Evolutionary conservation across 2,888 invertebrate species (phyloP).

Genomic region (Ferdinandea cuprea): DNA sequence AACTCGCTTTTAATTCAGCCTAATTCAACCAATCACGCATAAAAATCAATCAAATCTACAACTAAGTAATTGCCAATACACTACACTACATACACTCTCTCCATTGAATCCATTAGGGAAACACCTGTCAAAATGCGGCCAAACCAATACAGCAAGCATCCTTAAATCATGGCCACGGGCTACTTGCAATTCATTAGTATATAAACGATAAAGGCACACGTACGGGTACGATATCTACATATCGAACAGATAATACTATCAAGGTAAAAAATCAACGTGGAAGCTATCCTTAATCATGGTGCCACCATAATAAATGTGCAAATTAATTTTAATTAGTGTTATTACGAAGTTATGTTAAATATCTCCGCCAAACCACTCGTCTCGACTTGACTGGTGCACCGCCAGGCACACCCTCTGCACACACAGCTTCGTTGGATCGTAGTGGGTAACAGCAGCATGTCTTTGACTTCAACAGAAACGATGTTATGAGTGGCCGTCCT

Average conservation of each 20-base stretch:
- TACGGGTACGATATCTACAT: neutral
- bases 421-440: neutral
- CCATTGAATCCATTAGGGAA: conserved; percentile 30
- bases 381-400: conserved; percentile 5
- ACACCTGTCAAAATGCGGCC: conserved; percentile 42
- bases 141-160: conserved; percentile 27
- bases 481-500: conserved; percentile 11
- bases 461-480: conserved; percentile 48
- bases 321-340: conserved; percentile 69
- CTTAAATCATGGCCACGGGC: conserved; percentile 41
- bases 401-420: conserved; percentile 7
- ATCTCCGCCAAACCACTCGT: conserved; percentile 11
- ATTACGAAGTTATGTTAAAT: conserved; percentile 61
- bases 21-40: conserved; percentile 20
- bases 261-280: conserved; percentile 23
- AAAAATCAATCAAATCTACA: conserved; percentile 40
- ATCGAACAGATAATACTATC: conserved; percentile 21
- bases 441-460: neutral
- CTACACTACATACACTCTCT: neutral
- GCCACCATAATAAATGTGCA: conserved; percentile 40
- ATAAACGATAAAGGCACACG: neutral
- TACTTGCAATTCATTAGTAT: conserved; percentile 18
- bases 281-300: conserved; percentile 35
- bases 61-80: conserved; percentile 2
- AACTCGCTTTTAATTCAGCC: neutral